Percentiles rank a stretch among this genome's conserved stretches.
Evolutionary conservation across 2,888 invertebrate species (phyloP).

Genomic region (Oscheius sp.): DNA sequence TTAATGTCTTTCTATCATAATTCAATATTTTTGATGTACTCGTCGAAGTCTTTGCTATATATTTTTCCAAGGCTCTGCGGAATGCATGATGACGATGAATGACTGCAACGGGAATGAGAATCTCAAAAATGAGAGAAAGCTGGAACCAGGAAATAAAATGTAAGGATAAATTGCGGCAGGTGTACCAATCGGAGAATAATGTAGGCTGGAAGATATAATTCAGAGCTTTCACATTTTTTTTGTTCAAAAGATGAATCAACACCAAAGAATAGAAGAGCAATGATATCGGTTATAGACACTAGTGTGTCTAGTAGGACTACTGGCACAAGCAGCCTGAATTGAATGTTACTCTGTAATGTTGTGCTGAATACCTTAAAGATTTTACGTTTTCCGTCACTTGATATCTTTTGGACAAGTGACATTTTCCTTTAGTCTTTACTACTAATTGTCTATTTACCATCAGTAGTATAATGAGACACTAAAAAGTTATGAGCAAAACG

Average conservation of each 20-base stretch:
- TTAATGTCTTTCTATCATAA: conserved; percentile 15
- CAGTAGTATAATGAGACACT: conserved; percentile 33
- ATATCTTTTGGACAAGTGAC: conserved; percentile 19
- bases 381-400: conserved; percentile 26
- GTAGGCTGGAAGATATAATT: conserved; percentile 33
- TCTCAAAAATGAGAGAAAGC: conserved; percentile 12
- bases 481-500: background rate
- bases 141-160: background rate
- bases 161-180: background rate
- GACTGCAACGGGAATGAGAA: background rate
- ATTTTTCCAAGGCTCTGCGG: conserved; percentile 15
- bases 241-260: conserved; percentile 39
- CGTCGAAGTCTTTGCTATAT: background rate
- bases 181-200: conserved; percentile 39
- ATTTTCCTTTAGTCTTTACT: conserved; percentile 24
- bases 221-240: conserved; percentile 26
- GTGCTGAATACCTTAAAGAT: background rate
- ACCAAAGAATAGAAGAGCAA: conserved; percentile 33
- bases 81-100: conserved; percentile 23
- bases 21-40: background rate
- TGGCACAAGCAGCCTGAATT: conserved; percentile 34
- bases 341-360: background rate
- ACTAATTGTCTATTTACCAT: conserved; percentile 38
- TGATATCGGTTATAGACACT: conserved; percentile 37
- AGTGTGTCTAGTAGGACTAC: conserved; percentile 41